A percentile compares a stretch with the other conserved stretches of the same genome.
Conservation (phyloP, 2,797 vertebrate species). For the Intellagama lesueurii region DNA sequence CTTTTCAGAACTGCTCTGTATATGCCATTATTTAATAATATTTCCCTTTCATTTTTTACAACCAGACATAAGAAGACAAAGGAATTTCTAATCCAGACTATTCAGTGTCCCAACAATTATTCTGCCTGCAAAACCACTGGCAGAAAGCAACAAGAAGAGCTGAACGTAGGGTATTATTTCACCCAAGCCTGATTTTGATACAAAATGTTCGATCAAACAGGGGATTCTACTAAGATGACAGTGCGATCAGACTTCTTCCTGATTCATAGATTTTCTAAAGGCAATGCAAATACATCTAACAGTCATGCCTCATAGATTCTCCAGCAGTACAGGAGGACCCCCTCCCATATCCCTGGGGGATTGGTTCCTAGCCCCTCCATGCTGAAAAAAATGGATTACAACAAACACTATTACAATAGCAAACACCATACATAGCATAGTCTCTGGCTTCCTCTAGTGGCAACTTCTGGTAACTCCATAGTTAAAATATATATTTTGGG, state of each 20-base stretch:
- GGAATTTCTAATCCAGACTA: background rate
- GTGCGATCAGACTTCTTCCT: background rate
- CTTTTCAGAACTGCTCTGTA: background rate
- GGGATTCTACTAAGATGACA: background rate
- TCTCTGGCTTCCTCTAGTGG: too few species aligned
- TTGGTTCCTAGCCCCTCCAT: too few species aligned
- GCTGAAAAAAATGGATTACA: too few species aligned
- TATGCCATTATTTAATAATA: background rate
- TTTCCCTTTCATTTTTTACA: background rate
- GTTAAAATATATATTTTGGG: too few species aligned
- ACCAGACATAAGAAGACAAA: background rate
- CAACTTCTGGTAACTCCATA: too few species aligned
- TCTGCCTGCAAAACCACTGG: background rate
- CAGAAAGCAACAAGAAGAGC: background rate
- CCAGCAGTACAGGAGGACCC: background rate
- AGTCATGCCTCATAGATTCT: background rate
- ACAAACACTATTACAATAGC: too few species aligned
- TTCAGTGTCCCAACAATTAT: background rate
- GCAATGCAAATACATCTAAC: background rate
- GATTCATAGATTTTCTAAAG: background rate
- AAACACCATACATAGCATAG: too few species aligned
- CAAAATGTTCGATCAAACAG: background rate
- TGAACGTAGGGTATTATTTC: background rate
- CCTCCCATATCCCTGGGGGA: too few species aligned
- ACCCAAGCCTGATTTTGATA: background rate